Base-by-base conservation (phyloP, 2,797 vertebrate species). In the Gallinago nigripennis region DNA sequence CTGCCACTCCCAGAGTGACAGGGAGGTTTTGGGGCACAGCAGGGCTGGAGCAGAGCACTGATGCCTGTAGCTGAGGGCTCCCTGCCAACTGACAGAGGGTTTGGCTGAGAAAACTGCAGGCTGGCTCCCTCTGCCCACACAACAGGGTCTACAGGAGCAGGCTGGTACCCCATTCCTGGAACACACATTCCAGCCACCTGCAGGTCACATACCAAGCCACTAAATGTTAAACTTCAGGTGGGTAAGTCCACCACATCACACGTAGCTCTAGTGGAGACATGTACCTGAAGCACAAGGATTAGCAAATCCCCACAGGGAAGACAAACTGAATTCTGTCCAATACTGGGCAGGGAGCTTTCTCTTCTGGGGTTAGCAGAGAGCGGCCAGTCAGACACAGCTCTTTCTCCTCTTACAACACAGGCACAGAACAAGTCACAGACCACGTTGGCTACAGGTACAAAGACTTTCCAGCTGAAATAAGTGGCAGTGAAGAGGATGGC, bases 401-500 rank as follows among this genome's bases (percentile, higher is more conserved):
- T 18, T 57, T 33, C 51, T 56, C 33, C 51, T 68, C 37, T 50
- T 17, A 12, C n/a, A 41, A 35, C 6, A 64, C 37, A 50, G 41
- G 43, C 65, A 63, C 41, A 71, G n/a, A 53, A 53, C 56, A 81
- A 63, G 16, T 15, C 50, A 8, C 43, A 83, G 60, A 45, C 14
- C 31, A 9, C 0, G 0, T 6, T 5, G 3, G 57, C n/a, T 31
- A 7, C 39, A 70, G 21, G 3, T 8, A 61, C 18, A 60, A 64
- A 57, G 46, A 25, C 50, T 7, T 60, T 14, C 15, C 46, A 61
- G 45, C 1, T 35, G 33, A 28, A 82, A 7, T 16, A 64, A 51
- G 41, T 0, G 9, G n/a, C 33, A 20, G 17, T 8, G 19, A 15
- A 73, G 41, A 57, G 24, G 10, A 51, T 1, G 75, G 45, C 4